These are phyloP conservation scores for Drosophila jambulina DNA, from an alignment of 1,140 invertebrate species.

Conservation along the genomic window DNA sequence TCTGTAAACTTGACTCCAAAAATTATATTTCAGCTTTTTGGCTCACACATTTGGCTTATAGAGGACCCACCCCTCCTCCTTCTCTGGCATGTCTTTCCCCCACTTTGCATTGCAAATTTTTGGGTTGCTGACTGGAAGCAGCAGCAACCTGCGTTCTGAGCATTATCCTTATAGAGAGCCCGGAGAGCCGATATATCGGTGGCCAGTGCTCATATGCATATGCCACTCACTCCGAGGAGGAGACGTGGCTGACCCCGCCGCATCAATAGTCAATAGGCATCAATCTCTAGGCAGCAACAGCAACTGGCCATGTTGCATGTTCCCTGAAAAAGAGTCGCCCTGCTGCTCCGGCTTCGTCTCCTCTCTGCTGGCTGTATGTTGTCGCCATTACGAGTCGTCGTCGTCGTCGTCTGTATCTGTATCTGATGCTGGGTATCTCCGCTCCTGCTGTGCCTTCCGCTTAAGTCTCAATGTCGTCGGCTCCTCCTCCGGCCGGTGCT, in stretches of 20 bases:
- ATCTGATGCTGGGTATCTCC: conserved; percentile 84
- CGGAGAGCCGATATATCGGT: conserved; percentile 35
- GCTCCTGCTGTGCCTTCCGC: conserved; percentile 85
- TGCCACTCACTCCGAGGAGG: conserved; percentile 56
- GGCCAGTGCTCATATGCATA: conserved; percentile 72
- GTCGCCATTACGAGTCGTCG: conserved; percentile 73
- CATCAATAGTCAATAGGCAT: conserved; percentile 83
- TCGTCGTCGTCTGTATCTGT: conserved; percentile 50
- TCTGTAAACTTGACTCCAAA: neutral
- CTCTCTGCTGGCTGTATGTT: conserved; percentile 52
- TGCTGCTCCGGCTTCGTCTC: conserved; percentile 7
- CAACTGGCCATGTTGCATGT: conserved; percentile 71
- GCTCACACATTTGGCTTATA: conserved; percentile 38
- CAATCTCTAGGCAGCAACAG: conserved; percentile 62
- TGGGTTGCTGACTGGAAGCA: conserved; percentile 14
- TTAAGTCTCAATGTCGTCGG: conserved; percentile 78
- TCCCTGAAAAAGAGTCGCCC: conserved; percentile 16
- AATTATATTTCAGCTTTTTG: neutral
- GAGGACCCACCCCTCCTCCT: neutral
- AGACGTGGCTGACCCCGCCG: conserved; percentile 42
- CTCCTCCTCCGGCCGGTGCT: conserved; percentile 9
- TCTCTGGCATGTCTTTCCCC: neutral
- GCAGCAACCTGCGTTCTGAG: conserved; percentile 67
- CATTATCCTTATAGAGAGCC: conserved; percentile 71
- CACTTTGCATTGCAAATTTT: conserved; percentile 77